A percentile compares a stretch with the other conserved stretches of the same genome.
phyloP scores from a whole-genome alignment of 2,797 vertebrate species.

The Arremon aurantiirostris region DNA sequence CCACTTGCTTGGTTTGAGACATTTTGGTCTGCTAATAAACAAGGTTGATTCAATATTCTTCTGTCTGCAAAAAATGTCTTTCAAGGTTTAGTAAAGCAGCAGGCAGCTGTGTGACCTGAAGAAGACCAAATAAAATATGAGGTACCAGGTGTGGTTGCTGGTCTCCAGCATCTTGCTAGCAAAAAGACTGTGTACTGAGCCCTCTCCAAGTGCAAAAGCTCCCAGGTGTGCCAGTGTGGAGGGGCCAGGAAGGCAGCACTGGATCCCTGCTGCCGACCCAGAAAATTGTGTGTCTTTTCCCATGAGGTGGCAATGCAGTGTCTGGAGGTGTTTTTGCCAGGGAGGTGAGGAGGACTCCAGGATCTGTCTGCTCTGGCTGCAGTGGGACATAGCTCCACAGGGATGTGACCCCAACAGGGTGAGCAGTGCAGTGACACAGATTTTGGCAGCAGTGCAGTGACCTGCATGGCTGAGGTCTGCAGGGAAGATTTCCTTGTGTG shows the following conservation, averaged over 20 bases:
- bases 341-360: background rate
- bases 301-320: background rate
- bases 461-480: accelerated
- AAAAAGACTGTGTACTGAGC: background rate
- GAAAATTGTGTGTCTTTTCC: accelerated
- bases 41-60: background rate
- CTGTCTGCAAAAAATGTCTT: background rate
- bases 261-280: background rate
- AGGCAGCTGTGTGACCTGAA: background rate
- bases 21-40: background rate
- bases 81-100: background rate
- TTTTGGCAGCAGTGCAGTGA: background rate
- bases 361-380: background rate
- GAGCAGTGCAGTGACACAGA: background rate
- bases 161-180: background rate
- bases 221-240: background rate
- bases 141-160: background rate
- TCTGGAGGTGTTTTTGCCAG: background rate
- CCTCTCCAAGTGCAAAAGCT: background rate
- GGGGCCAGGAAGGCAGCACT: background rate
- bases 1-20: background rate
- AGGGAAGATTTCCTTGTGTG: background rate
- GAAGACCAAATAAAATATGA: background rate
- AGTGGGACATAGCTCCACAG: background rate
- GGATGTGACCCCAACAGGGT: accelerated